Conservation (phyloP, 2,797 vertebrate genomes). For the Mycteria americana region DNA sequence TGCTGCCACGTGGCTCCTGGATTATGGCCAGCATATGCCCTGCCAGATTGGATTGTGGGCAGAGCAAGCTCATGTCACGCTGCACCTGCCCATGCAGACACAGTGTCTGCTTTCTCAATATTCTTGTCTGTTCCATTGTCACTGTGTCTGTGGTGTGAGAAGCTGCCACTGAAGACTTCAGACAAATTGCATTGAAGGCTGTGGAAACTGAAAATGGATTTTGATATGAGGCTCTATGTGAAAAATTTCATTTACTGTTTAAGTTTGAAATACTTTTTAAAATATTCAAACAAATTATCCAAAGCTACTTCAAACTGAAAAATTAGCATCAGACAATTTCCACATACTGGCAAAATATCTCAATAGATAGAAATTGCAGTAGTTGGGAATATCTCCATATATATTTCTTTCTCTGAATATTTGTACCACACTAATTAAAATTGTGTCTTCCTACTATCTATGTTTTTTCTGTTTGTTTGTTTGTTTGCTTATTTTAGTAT, state of each 20-base stretch:
- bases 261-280: not conserved
- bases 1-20: not conserved
- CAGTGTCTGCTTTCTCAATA: not conserved
- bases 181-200: accelerated
- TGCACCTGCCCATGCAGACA: not conserved
- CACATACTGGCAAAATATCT: not conserved
- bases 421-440: not conserved
- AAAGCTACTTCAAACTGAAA: not conserved
- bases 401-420: not conserved
- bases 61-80: not conserved
- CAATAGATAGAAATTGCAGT: not conserved
- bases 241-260: not conserved
- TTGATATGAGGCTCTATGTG: not conserved
- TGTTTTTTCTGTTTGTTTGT: not conserved
- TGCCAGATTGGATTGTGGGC: not conserved
- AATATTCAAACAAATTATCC: not conserved
- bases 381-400: not conserved
- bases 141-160: not conserved
- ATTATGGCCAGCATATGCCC: not conserved
- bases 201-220: not conserved
- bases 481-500: not conserved
- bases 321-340: not conserved
- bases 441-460: not conserved
- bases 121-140: not conserved
- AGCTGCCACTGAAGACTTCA: not conserved